These are phyloP conservation scores for Zoanthus gigantus DNA, from an alignment of 92 coral and sea anemone species.

Conservation along the genomic window DNA sequence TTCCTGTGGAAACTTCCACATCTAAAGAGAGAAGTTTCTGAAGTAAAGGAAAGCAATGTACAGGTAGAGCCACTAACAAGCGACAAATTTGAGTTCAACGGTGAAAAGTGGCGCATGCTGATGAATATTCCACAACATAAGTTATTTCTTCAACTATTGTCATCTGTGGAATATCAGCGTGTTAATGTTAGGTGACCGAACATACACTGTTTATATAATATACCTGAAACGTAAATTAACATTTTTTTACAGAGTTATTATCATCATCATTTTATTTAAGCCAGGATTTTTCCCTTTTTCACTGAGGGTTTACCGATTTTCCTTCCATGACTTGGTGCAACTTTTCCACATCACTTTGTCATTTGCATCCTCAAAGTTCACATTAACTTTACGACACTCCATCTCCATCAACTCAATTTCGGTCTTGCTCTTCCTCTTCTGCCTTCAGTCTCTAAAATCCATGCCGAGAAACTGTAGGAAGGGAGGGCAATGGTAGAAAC, in stretches of 20 bases:
- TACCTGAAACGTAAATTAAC: neutral
- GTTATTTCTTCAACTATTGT: slow-evolving; percentile 16
- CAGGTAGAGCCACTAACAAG: slow-evolving; percentile 27
- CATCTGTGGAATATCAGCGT: slow-evolving; percentile 12
- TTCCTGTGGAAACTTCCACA: neutral
- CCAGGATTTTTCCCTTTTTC: no score
- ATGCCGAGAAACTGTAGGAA: no score
- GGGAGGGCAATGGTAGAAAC: no score
- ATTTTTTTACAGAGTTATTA: neutral
- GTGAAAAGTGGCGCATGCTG: neutral
- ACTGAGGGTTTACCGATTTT: no score
- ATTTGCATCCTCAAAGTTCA: no score
- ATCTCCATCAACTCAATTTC: no score
- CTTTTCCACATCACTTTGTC: no score
- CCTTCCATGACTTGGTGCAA: no score
- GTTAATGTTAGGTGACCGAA: slow-evolving; percentile 30
- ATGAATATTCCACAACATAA: neutral
- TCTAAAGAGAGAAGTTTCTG: neutral
- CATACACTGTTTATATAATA: neutral
- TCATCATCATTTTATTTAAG: neutral
- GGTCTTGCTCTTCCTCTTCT: no score
- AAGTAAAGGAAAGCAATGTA: neutral
- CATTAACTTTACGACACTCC: no score
- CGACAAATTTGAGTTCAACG: neutral
- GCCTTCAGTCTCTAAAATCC: no score